These are phyloP conservation scores for Ochlodes sylvanus DNA, from an alignment of 2,888 invertebrate species.

Conservation along the genomic window DNA sequence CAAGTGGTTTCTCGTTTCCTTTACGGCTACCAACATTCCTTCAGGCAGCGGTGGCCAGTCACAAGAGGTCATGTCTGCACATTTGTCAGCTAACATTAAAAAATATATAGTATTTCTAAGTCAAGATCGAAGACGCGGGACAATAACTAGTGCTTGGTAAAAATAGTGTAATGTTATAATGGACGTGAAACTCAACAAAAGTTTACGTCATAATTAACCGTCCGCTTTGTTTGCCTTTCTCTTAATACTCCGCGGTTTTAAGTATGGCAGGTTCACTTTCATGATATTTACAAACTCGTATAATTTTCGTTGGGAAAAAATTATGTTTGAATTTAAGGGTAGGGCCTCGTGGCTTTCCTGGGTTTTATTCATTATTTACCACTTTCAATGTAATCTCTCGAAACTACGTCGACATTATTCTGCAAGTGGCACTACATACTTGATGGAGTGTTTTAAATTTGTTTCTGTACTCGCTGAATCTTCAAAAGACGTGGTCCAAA, in stretches of 20 bases:
- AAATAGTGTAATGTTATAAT: constrained; percentile 9
- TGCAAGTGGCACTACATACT: not conserved
- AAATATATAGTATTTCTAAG: not conserved
- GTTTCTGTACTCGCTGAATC: constrained; percentile 7
- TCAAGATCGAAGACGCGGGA: not conserved
- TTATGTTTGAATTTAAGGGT: not conserved
- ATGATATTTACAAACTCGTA: constrained; percentile 14
- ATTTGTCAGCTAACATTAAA: too few relatives aligned
- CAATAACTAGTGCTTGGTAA: not conserved
- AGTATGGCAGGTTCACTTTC: constrained; percentile 6
- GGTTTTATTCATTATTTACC: not conserved
- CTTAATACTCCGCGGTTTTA: not conserved
- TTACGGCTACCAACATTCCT: too few relatives aligned
- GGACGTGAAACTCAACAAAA: constrained; percentile 5
- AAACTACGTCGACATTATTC: not conserved
- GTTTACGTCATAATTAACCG: constrained; percentile 6
- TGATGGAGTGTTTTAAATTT: not conserved
- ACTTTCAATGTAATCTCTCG: not conserved
- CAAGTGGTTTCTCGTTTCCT: too few relatives aligned
- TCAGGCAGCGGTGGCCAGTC: too few relatives aligned
- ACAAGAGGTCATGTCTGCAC: too few relatives aligned
- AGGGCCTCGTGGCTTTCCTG: not conserved
- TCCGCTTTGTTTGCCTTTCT: constrained; percentile 6
- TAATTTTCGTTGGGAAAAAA: not conserved
- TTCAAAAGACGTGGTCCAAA: constrained; percentile 19